phyloP scores from a whole-genome alignment of 2,888 invertebrate genomes.

The Magallana nippona region DNA sequence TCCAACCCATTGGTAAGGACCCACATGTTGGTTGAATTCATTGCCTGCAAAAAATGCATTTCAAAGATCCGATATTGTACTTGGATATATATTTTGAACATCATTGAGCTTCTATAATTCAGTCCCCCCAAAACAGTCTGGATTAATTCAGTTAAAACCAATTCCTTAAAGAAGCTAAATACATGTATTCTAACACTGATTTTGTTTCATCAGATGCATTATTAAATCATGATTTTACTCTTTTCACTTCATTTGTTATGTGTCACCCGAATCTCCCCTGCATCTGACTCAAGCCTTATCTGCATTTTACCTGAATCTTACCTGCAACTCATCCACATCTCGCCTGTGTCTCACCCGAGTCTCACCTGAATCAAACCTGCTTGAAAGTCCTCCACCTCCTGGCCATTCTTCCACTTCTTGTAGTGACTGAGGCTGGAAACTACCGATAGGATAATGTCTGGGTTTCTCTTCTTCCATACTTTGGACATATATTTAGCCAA shows the following conservation, averaged over 20 bases:
- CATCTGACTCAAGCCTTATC: too few species aligned
- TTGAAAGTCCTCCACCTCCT: constrained; percentile 62
- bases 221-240: too few species aligned
- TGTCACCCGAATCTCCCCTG: too few species aligned
- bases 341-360: neutral
- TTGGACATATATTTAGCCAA: constrained; percentile 60
- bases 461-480: constrained; percentile 59
- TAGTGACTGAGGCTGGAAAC: constrained; percentile 58
- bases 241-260: too few species aligned
- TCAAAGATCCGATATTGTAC: neutral
- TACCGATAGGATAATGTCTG: constrained; percentile 64
- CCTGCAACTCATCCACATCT: too few species aligned
- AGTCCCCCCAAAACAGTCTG: too few species aligned
- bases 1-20: constrained; percentile 74
- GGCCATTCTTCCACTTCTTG: constrained; percentile 57
- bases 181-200: too few species aligned
- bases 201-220: too few species aligned
- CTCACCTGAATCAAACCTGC: constrained; percentile 64
- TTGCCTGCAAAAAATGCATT: constrained; percentile 62
- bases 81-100: neutral
- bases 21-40: constrained; percentile 76
- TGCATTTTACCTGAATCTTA: too few species aligned
- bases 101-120: too few species aligned
- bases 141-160: too few species aligned
- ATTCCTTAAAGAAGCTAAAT: too few species aligned